These are phyloP conservation scores for Euwallacea similis DNA, from an alignment of 1,140 invertebrate genomes.

Conservation along the genomic window DNA sequence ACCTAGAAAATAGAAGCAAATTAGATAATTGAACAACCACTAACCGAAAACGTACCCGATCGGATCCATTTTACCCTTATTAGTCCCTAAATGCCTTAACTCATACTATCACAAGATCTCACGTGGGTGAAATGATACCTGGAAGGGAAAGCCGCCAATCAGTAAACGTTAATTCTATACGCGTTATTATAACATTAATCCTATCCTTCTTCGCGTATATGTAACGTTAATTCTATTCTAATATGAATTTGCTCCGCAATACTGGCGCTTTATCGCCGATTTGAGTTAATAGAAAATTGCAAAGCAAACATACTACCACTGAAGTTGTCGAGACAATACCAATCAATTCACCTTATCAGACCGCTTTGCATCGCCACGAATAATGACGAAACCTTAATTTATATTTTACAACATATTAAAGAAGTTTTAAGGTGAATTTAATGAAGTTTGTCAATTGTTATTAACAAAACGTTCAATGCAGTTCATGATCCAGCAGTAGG, in stretches of 20 bases:
- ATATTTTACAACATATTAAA: not conserved
- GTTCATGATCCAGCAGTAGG: no score
- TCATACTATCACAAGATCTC: not conserved
- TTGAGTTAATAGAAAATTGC: not conserved
- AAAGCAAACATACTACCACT: not conserved
- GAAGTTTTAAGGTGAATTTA: not conserved
- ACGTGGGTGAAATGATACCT: not conserved
- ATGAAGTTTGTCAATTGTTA: not conserved
- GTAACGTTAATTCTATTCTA: no score
- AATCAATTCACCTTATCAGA: not conserved
- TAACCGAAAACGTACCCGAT: constrained; percentile 13
- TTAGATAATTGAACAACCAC: not conserved
- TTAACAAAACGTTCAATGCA: no score
- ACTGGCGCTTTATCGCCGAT: not conserved
- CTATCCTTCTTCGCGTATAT: no score
- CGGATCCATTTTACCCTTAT: constrained; percentile 25
- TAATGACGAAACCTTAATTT: not conserved
- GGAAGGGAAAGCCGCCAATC: not conserved
- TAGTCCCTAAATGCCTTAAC: not conserved
- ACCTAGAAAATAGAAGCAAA: constrained; percentile 35
- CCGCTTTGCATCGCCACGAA: not conserved
- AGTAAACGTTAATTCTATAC: not conserved
- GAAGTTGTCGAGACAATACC: not conserved
- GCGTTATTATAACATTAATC: not conserved
- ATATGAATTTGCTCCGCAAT: not conserved